phyloP scores from a whole-genome alignment of 2,797 vertebrate species.

The Liparis tanakae region DNA sequence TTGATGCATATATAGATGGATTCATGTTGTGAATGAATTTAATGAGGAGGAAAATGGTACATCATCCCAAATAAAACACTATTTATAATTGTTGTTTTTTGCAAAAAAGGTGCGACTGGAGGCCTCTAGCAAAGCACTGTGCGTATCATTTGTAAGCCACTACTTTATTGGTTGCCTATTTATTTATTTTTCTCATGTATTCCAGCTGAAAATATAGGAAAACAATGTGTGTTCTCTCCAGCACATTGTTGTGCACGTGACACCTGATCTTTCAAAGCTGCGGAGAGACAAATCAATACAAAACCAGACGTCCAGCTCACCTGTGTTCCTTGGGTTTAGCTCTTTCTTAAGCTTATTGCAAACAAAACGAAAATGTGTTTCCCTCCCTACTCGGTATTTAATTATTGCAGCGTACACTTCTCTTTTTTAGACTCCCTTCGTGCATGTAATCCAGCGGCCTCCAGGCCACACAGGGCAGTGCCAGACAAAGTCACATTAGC shows the following conservation, averaged over 20 bases:
- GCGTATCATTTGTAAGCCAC: not conserved
- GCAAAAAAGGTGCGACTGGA: not conserved
- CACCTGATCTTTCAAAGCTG: constrained; percentile 45
- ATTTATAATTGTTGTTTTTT: not conserved
- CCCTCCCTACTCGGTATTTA: constrained; percentile 34
- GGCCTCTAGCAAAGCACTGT: not conserved
- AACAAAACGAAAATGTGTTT: constrained; percentile 23
- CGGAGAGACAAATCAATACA: constrained; percentile 61
- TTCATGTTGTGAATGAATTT: constrained; percentile 6
- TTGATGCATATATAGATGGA: constrained; percentile 4
- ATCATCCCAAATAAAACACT: not conserved
- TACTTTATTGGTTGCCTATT: not conserved
- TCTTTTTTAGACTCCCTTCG: constrained; percentile 44
- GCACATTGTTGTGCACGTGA: constrained; percentile 42
- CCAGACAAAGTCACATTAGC: constrained; percentile 77
- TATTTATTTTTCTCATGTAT: not conserved
- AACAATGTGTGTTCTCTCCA: constrained; percentile 42
- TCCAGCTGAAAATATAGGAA: constrained; percentile 24
- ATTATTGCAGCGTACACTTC: constrained; percentile 45
- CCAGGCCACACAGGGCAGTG: constrained; percentile 34
- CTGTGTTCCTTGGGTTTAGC: constrained; percentile 27
- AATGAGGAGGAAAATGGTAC: not conserved
- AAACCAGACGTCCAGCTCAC: constrained; percentile 35
- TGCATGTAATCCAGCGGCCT: constrained; percentile 65
- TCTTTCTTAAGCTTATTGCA: constrained; percentile 38